Evolutionary conservation across 2,888 invertebrate genomes (phyloP), one percentile per base, ranked within the genome.

Genomic region (Nasonia oneida): DNA sequence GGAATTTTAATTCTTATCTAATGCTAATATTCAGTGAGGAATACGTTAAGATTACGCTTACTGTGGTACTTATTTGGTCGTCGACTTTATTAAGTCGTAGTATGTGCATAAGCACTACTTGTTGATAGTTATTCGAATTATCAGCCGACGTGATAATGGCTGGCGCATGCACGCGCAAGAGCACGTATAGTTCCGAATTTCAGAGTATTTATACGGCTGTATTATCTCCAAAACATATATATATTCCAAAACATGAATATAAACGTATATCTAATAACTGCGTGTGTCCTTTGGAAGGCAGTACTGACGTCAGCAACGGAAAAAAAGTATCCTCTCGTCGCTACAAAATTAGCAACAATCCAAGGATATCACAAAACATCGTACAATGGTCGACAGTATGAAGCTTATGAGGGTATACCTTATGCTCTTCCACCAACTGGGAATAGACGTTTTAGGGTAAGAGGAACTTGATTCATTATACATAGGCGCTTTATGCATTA

Each of bases 331-430:
- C 70, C 70, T 47, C 5, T 80, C 2, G 61, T 81, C 15, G 5
- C 29, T 50, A 75, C 76, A 50, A 29, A 14, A 29, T 37, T 77
- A 50, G 39, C 10, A 47, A 82, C 10, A 39, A 42, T 82, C 1
- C 61, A 47, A 50, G 81, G 81, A 3, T 33, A 61, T 14, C 64
- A 64, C n/a, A 75, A 64, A 39, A 74, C 33, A 4, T 64, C 81
- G 1, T 61, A 61, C 37, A 29, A 42, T 3, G 75, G 75, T 47
- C 33, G 42, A n/a, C 12, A 50, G 12, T 82, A 75, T 39, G 74
- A 75, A 75, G 42, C 74, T 29, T 82, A 64, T 37, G 81, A 82
- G 64, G 75, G 81, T 50, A 47, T 82, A 18, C 81, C 81, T 18
- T 82, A 82, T 3, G 75, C 75, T n/a, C 33, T 33, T 10, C 81